Evolutionary conservation across 1,140 invertebrate species (phyloP).

Genomic region (Nasonia giraulti): DNA sequence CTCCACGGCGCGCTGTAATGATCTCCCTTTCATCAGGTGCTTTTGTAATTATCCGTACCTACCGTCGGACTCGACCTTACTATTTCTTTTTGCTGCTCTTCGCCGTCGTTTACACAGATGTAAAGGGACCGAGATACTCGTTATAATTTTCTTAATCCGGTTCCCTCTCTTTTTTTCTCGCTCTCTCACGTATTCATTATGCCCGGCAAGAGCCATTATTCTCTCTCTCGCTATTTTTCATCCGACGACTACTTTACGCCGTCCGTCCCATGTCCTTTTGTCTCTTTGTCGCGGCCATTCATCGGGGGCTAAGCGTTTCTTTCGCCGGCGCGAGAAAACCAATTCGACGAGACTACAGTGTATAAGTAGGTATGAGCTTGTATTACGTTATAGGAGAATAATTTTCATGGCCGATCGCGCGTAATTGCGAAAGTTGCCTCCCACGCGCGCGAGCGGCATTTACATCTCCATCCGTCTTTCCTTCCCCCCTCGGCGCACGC

Average conservation of each 20-base stretch:
- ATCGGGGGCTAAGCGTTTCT: background rate
- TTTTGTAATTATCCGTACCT: background rate
- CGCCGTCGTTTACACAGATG: background rate
- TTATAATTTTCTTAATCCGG: background rate
- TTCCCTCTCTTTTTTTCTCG: background rate
- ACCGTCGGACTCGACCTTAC: background rate
- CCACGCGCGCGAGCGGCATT: background rate
- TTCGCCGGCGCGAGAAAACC: background rate
- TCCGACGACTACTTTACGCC: too few relatives aligned
- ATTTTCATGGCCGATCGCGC: conserved; percentile 27
- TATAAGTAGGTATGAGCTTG: too few relatives aligned
- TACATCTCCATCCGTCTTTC: background rate
- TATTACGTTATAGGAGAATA: conserved; percentile 28
- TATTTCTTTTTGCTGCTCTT: background rate
- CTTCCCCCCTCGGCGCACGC: background rate
- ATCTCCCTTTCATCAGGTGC: background rate
- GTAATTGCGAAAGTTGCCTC: conserved; percentile 33
- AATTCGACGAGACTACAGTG: background rate
- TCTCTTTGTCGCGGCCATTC: background rate
- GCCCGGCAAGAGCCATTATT: conserved; percentile 2
- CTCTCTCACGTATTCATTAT: background rate
- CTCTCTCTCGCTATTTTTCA: conserved; percentile 22
- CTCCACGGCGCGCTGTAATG: background rate
- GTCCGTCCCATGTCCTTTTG: background rate
- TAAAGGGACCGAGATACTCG: background rate